Percentiles rank a stretch among this genome's conserved stretches.
phyloP scores from a whole-genome alignment of 2,113 vertebrate species.

The Bothrops jararaca region DNA sequence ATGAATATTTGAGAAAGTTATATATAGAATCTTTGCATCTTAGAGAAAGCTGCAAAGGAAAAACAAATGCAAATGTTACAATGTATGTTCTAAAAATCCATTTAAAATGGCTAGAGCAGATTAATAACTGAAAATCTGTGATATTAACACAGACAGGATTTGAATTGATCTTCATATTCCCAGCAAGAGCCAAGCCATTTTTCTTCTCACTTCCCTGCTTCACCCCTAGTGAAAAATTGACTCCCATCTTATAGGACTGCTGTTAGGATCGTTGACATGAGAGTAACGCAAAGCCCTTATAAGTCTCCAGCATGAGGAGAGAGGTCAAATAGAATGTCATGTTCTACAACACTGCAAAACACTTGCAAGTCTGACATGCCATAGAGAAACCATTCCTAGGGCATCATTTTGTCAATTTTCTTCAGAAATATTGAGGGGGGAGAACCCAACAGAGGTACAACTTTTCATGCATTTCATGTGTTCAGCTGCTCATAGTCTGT shows the following conservation, averaged over 20 bases:
- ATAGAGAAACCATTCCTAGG: constrained; percentile 78
- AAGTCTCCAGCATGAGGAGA: too few relatives aligned
- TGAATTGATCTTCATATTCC: not conserved
- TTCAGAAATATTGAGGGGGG: constrained; percentile 29
- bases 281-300: not conserved
- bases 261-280: not conserved
- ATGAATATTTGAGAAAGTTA: not conserved
- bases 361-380: constrained; percentile 75
- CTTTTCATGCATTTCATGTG: constrained; percentile 69
- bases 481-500: constrained; percentile 85
- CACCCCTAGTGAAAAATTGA: not conserved
- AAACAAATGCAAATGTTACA: not conserved
- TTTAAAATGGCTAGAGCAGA: not conserved
- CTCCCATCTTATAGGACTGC: not conserved
- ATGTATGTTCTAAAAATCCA: not conserved
- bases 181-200: not conserved
- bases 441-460: constrained; percentile 70
- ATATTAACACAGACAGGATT: not conserved
- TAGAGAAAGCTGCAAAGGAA: not conserved
- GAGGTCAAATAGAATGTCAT: constrained; percentile 21
- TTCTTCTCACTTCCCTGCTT: not conserved
- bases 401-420: constrained; percentile 73
- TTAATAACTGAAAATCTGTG: not conserved
- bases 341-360: constrained; percentile 70
- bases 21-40: not conserved